Evolutionary conservation across 53 echinoderm and acorn worm species (phyloP), one percentile per base, ranked within the genome.

Genomic region (Mesocentrotus franciscanus): DNA sequence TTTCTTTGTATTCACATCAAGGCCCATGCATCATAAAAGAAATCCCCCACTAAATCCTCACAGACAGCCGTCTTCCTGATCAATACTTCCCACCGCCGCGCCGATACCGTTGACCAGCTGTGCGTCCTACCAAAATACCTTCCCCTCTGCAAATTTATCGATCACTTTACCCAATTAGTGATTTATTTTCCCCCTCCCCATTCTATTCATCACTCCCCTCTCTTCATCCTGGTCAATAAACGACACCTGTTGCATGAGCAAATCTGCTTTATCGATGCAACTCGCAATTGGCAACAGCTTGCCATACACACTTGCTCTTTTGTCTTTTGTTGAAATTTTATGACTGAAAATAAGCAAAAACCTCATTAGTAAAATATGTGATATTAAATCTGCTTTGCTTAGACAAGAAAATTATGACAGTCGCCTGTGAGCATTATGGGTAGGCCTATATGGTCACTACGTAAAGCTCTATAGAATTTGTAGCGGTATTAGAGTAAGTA

Each of bases 251-350:
- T 81, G 42, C 81, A 6, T 9, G 17, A 39, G 20, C 39, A 81
- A 81, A 81, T 81, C 81, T 39, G 81, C 22, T 81, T 30, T 29
- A 30, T 74, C 74, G 9, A 78, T 39, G 81, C 81, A 39, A 81
- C 39, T 12, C 10, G 18, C 81, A 81, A 81, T 81, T 81, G 81
- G 81, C 81, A 81, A 36, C 81, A 81, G 81, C 81, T 81, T 81
- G 81, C 18, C 16, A 4, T 81, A 13, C 8, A 42, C 17, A 42
- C 22, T 18, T 79, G 33, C 20, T 90, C n/a, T 60, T 90, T 90
- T 90, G 18, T 90, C 60, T 90, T 90, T 26, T 32, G 76, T 68
- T 68, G 68, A 22, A 76, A 76, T 33, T 14, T 76, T 12, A 30
- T 33, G 12, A 81, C 39, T 39, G 81, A 81, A 74, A 81, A 81